Conservation (phyloP, 2,888 invertebrate species). For the Ethmia dodecea region DNA sequence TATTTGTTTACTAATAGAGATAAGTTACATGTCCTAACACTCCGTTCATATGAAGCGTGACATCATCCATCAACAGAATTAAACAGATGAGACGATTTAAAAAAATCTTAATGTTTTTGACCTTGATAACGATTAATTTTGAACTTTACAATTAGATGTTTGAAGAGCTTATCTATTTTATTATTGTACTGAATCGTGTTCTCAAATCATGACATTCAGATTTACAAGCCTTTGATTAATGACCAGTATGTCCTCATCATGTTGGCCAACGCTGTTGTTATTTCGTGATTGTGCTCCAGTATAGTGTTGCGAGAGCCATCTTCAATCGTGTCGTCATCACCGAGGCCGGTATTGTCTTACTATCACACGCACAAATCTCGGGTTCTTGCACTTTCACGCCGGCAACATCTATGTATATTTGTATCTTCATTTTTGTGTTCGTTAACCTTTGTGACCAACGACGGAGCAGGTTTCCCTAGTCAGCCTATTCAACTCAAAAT, state of each 20-base stretch:
- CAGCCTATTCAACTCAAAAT: no score
- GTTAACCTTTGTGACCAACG: no score
- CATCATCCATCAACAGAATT: slow-evolving; percentile 6
- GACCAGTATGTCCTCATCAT: slow-evolving; percentile 31
- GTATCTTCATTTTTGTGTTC: no score
- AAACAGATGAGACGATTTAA: slow-evolving; percentile 17
- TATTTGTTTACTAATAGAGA: slow-evolving; percentile 10
- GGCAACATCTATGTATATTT: no score
- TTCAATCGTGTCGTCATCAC: slow-evolving; percentile 32
- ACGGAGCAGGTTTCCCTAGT: no score
- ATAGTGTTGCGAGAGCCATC: slow-evolving; percentile 33
- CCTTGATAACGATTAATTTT: slow-evolving; percentile 7
- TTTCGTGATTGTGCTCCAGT: slow-evolving; percentile 32
- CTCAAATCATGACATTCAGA: slow-evolving; percentile 35
- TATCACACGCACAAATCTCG: slow-evolving; percentile 45
- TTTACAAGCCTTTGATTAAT: slow-evolving; percentile 43
- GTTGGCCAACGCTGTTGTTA: slow-evolving; percentile 37
- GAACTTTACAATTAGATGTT: slow-evolving; percentile 5
- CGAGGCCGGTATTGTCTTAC: slow-evolving; percentile 53
- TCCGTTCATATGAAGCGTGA: slow-evolving; percentile 11
- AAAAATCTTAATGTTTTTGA: slow-evolving; percentile 19
- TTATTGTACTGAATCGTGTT: slow-evolving; percentile 27
- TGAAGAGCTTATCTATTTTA: slow-evolving; percentile 7
- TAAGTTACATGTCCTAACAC: no score
- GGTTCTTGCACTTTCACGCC: slow-evolving; percentile 40